Evolutionary conservation across 2,113 vertebrate species (phyloP), one percentile per base, ranked within the genome.

Genomic region (Ictalurus punctatus): DNA sequence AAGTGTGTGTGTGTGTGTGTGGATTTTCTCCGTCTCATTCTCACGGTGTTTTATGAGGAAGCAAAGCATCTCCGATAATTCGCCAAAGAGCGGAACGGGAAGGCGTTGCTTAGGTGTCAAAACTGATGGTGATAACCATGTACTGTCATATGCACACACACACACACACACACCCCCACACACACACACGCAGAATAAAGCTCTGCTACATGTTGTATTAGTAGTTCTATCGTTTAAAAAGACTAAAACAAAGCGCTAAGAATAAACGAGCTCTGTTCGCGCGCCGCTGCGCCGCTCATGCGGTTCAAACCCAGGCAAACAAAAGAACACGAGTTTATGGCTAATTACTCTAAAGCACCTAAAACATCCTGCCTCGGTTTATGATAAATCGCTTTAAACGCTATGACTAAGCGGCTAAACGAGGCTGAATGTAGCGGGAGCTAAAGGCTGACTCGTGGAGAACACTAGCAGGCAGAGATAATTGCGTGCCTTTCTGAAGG

Each of bases 271-370:
- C 48, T 82, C 65, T n/a, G 7, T 48, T 56, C 59, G 2, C 13
- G 44, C 30, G 63, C 37, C 37, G 12, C 73, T 14, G 79, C 52
- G 1, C 74, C 27, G 59, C 73, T 86, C 71, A 52, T 69, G 61
- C 34, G 21, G 83, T 89, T 86, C 34, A 71, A 86, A n/a, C 81
- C 16, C 54, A 30, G 87, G 21, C 73, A 84, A 83, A 88, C 67
- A 88, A 88, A 71, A 82, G 76, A 84, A 84, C 67, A 76, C 17
- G 27, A 88, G 87, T 76, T 74, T 88, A 76, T 61, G 87, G 87
- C 87, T 88, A 88, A 88, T 88, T 88, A 88, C 87, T 84, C 67
- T 63, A 65, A 89, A 85, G 84, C 79, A 74, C 84, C 85, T 86
- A 86, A 88, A 88, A 88, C 87, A 88, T 88, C 81, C 87, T 83